Evolutionary conservation across 1,140 invertebrate species (phyloP).

Genomic region (Pristionchus pacificus): DNA sequence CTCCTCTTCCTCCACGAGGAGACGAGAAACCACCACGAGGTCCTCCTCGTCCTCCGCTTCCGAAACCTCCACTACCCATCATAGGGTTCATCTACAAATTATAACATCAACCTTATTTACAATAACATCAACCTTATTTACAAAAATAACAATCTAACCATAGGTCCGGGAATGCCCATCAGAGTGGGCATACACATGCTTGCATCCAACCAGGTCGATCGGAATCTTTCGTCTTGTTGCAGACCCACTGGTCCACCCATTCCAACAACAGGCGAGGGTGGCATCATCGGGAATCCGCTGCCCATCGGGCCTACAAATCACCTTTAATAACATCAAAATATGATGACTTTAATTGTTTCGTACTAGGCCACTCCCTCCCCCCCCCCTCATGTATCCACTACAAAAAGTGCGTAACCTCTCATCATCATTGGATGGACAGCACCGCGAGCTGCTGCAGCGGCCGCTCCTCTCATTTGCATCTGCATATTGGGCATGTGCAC

Average conservation of each 20-base stretch:
- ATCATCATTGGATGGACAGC: neutral
- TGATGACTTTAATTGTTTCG: neutral
- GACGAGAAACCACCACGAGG: neutral
- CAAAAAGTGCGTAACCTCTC: neutral
- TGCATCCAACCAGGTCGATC: slow-evolving; percentile 21
- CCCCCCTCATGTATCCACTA: neutral
- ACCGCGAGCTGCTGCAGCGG: too few species aligned
- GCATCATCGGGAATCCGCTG: neutral
- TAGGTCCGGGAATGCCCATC: neutral
- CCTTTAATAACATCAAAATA: too few species aligned
- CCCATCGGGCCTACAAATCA: neutral
- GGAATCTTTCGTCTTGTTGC: slow-evolving; percentile 14
- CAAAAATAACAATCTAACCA: too few species aligned
- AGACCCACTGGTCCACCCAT: neutral
- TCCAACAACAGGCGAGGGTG: neutral
- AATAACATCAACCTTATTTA: too few species aligned
- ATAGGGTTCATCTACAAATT: too few species aligned
- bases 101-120: too few species aligned
- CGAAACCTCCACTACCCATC: neutral
- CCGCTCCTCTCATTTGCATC: too few species aligned
- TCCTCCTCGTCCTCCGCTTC: neutral
- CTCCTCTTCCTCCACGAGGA: too few species aligned
- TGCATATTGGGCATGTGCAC: too few species aligned
- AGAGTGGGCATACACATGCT: neutral
- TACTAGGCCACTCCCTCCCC: too few species aligned